phyloP scores from a whole-genome alignment of 2,113 vertebrate species.

The Callocephalon fimbriatum region DNA sequence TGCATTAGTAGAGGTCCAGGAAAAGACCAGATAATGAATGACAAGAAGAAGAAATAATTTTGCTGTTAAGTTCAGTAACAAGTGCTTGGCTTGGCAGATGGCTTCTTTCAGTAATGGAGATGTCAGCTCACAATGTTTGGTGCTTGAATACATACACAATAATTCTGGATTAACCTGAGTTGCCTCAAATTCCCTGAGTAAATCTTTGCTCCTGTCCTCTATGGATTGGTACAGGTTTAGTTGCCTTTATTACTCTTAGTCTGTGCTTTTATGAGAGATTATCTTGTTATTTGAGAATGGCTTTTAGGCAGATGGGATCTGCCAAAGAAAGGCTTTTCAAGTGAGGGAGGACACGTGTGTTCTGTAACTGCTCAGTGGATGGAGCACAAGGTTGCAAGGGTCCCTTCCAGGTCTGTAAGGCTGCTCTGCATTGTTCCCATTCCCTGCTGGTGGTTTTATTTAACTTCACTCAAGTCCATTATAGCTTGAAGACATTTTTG shows the following conservation, averaged over 20 bases:
- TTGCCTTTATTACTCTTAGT: background rate
- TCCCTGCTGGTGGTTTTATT: background rate
- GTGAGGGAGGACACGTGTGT: background rate
- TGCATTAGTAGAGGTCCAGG: background rate
- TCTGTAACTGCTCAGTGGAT: background rate
- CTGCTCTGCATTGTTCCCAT: background rate
- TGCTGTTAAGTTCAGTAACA: background rate
- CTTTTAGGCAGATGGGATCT: background rate
- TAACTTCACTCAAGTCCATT: background rate
- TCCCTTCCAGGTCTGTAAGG: background rate
- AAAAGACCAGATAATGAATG: background rate
- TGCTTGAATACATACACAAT: background rate
- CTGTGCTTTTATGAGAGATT: background rate
- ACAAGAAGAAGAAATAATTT: background rate
- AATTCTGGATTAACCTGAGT: background rate
- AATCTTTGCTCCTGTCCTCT: background rate
- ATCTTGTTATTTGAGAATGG: background rate
- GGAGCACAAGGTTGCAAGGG: background rate
- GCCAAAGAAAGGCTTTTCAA: background rate
- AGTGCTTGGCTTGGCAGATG: background rate
- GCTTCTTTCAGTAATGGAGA: background rate
- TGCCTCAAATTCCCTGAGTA: background rate
- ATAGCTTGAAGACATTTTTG: background rate
- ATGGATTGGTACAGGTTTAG: background rate
- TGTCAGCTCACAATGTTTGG: background rate